Evolutionary conservation across 2,113 vertebrate species (phyloP), one percentile per base, ranked within the genome.

Genomic region (Hystrix cristata): DNA sequence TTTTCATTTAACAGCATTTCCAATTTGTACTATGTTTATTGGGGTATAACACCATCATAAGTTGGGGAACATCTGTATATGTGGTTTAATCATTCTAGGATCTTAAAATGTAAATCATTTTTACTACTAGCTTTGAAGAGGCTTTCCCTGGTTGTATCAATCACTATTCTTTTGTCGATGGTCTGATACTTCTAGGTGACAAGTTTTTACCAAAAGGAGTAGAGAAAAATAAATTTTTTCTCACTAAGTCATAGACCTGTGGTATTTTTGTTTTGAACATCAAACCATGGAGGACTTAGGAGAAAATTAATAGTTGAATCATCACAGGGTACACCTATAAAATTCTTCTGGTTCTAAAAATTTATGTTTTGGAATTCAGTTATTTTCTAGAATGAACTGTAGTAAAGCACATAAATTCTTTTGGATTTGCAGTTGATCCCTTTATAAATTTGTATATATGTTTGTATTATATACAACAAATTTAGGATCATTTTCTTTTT

Each of bases 261-360:
- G 64, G 38, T 72, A 31, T 82, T 88, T 81, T 94, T 94, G 43
- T 85, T 94, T 72, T 3, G 2, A 90, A 64, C 60, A 65, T 59
- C 62, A 81, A 83, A 57, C 46, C 21, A 15, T 51, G 8, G 29
- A 74, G 8, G 38, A 81, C n/a, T 51, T 74, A 48, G 48, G 10
- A 60, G 81, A 69, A 92, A 94, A 79, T 79, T 93, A 95, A 31
- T 79, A 64, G 51, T 60, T 94, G 81, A 89, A 79, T 82, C 51
- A 18, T 86, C 48, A 87, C 43, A 82, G 67, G 60, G 11, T 38
- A 8, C 19, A 88, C 25, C 62, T 6, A 15, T 6, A 53, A 64
- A 87, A 48, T 78, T 69, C 51, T 74, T 79, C 72, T 64, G 43
- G 21, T 94, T 95, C 27, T 94, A 23, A 88, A 86, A 18, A 16